Conservation (phyloP, 2,888 invertebrate genomes). For the Julus scandinavius region DNA sequence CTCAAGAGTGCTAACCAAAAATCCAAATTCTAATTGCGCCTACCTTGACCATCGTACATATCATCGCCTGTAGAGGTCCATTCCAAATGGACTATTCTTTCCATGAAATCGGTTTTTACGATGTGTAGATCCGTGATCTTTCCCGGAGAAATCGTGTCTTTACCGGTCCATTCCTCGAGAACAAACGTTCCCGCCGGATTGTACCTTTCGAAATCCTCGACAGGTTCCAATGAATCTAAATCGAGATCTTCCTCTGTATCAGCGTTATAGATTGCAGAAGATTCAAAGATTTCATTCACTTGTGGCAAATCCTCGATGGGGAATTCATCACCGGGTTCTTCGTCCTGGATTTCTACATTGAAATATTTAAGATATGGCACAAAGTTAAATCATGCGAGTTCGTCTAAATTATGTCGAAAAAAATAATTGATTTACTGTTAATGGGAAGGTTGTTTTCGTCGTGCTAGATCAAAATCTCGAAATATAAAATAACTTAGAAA, state of each 20-base stretch:
- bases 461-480: too few species aligned
- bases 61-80: slow-evolving; percentile 50
- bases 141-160: slow-evolving; percentile 60
- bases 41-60: slow-evolving; percentile 48
- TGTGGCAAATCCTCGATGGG: neutral
- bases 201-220: slow-evolving; percentile 16
- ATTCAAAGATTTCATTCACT: slow-evolving; percentile 17
- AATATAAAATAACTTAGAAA: too few species aligned
- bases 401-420: too few species aligned
- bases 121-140: slow-evolving; percentile 59
- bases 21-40: neutral
- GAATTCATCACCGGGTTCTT: neutral
- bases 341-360: neutral
- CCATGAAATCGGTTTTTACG: neutral
- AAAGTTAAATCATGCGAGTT: too few species aligned
- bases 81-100: slow-evolving; percentile 56
- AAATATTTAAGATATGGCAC: too few species aligned
- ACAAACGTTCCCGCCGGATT: neutral
- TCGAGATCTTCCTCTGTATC: neutral
- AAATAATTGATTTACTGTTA: too few species aligned
- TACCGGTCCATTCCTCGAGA: neutral
- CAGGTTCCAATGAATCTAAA: slow-evolving; percentile 2
- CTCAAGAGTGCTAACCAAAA: too few species aligned
- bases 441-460: too few species aligned
- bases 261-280: neutral